Percentiles rank a stretch among this genome's conserved stretches.
These are phyloP conservation scores for Gallinago undulata DNA, from an alignment of 2,113 vertebrate species.

Conservation along the genomic window DNA sequence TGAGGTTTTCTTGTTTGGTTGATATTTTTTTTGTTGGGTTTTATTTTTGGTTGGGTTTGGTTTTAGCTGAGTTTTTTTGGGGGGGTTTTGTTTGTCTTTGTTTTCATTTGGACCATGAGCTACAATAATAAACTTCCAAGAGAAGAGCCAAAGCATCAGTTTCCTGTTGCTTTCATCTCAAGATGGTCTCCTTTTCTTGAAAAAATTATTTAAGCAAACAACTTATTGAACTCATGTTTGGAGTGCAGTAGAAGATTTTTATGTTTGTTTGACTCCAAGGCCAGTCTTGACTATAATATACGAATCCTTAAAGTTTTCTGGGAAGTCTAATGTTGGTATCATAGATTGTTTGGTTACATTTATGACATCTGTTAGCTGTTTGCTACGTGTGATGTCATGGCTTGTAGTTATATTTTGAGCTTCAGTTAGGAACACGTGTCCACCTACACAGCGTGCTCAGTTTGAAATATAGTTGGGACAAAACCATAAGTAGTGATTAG, in stretches of 20 bases:
- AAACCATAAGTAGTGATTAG: background rate
- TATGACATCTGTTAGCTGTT: conserved; percentile 29
- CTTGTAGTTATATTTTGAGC: background rate
- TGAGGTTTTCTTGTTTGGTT: background rate
- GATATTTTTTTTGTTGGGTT: background rate
- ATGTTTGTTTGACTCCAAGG: background rate
- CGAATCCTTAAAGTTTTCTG: conserved; percentile 6
- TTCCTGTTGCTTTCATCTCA: background rate
- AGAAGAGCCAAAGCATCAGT: background rate
- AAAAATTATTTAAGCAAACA: background rate
- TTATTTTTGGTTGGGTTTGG: background rate
- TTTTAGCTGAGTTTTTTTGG: background rate
- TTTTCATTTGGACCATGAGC: background rate
- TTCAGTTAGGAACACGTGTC: background rate
- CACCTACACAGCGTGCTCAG: background rate
- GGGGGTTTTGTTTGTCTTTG: background rate
- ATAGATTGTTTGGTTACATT: background rate
- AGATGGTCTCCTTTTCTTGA: background rate
- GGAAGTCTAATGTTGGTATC: background rate
- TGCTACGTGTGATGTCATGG: conserved; percentile 8
- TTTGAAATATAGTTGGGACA: background rate
- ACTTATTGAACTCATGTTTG: background rate
- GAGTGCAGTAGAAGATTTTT: background rate
- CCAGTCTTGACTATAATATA: background rate
- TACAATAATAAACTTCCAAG: background rate